Evolutionary conservation across 92 coral and sea anemone species (phyloP).

Genomic region (Palythoa grandis): DNA sequence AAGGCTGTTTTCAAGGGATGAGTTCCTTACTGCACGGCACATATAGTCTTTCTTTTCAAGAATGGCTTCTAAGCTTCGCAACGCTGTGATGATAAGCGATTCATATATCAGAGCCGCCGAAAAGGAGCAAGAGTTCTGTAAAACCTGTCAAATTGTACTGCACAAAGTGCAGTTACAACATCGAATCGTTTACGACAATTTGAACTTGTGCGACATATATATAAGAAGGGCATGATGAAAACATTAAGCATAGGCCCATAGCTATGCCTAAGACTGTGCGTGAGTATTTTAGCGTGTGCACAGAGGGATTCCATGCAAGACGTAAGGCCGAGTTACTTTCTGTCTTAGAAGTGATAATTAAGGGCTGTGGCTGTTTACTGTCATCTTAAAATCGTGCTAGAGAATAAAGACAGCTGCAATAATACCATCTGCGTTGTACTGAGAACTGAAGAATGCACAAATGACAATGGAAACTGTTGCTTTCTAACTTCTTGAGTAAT

Average conservation of each 20-base stretch:
- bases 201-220: constrained; percentile 45
- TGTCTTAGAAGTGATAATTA: neutral
- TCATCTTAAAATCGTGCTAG: neutral
- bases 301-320: constrained; percentile 32
- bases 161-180: constrained; percentile 8
- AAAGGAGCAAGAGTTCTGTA: neutral
- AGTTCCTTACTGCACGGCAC: constrained; percentile 62
- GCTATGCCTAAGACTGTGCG: constrained; percentile 40
- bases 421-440: neutral
- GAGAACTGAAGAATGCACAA: neutral
- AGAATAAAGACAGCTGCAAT: neutral
- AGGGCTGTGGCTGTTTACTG: neutral
- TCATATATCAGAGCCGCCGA: neutral
- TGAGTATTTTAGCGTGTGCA: constrained; percentile 32
- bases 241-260: constrained; percentile 31
- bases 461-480: neutral
- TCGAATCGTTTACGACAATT: constrained; percentile 47
- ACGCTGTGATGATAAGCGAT: neutral
- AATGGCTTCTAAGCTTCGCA: constrained; percentile 38
- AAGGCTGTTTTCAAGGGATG: constrained; percentile 51
- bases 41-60: constrained; percentile 66
- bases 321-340: constrained; percentile 29
- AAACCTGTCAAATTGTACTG: neutral
- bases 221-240: constrained; percentile 22
- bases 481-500: neutral